Percentiles rank a stretch among this genome's conserved stretches.
phyloP scores from a whole-genome alignment of 2,113 vertebrate species.

The Burhinus bistriatus region DNA sequence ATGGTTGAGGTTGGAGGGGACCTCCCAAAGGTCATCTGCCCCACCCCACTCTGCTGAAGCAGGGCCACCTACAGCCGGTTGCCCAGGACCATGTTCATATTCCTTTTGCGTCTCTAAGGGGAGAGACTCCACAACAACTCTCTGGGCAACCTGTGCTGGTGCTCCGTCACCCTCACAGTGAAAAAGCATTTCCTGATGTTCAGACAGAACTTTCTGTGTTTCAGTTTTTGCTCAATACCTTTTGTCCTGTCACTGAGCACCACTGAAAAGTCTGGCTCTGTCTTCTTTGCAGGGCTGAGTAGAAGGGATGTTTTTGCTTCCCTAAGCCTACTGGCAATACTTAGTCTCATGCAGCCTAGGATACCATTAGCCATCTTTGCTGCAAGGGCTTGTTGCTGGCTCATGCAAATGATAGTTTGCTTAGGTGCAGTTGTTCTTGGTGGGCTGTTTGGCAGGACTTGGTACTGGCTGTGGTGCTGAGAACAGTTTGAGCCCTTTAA shows the following conservation, averaged over 20 bases:
- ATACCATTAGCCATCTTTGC: neutral
- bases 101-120: neutral
- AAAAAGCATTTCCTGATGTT: neutral
- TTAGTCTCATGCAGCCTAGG: neutral
- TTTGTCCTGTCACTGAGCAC: neutral
- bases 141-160: neutral
- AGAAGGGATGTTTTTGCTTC: neutral
- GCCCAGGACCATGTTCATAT: neutral
- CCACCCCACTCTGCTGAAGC: neutral
- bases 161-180: neutral
- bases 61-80: neutral
- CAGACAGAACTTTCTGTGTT: neutral
- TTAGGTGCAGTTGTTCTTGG: neutral
- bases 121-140: neutral
- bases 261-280: neutral
- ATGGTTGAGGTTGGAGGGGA: neutral
- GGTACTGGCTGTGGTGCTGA: neutral
- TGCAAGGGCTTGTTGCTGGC: neutral
- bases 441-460: neutral
- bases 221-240: neutral
- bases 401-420: neutral
- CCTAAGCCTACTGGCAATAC: neutral
- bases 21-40: neutral
- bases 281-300: neutral
- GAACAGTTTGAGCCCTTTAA: neutral